A percentile compares a stretch with the other conserved stretches of the same genome.
Evolutionary conservation across 2,888 invertebrate species (phyloP).

Genomic region (Aspidiotus rigidus): DNA sequence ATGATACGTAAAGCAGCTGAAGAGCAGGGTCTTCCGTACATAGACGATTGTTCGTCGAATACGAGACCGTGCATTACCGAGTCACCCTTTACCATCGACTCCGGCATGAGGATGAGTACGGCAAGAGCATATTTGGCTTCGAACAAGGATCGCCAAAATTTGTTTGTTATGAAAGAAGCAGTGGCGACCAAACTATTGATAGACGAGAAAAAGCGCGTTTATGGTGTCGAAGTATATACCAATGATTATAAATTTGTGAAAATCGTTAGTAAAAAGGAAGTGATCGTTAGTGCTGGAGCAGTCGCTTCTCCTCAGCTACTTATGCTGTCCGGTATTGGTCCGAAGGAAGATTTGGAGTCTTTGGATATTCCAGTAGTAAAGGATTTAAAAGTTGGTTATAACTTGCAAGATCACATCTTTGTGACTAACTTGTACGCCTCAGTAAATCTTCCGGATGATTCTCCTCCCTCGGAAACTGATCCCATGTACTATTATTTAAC

Average conservation of each 20-base stretch:
- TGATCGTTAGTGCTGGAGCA: slow-evolving; percentile 12
- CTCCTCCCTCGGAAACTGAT: background rate
- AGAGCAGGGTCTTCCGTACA: slow-evolving; percentile 2
- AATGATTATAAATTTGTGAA: slow-evolving; percentile 12
- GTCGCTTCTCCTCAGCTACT: slow-evolving; percentile 15
- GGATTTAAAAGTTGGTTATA: slow-evolving; percentile 21
- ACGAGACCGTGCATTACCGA: background rate
- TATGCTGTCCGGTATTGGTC: slow-evolving; percentile 22
- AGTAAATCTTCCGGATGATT: background rate
- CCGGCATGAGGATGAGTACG: slow-evolving; percentile 11
- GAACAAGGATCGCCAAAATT: background rate
- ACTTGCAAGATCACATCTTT: slow-evolving; percentile 19
- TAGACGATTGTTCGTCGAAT: background rate
- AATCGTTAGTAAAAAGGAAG: slow-evolving; percentile 17
- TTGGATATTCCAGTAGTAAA: slow-evolving; percentile 3
- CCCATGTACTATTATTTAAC: background rate
- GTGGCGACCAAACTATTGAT: slow-evolving; percentile 18
- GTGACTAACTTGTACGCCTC: background rate
- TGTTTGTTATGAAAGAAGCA: slow-evolving; percentile 16
- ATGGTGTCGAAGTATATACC: slow-evolving; percentile 15
- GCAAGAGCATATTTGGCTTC: slow-evolving; percentile 14
- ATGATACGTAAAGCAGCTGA: background rate
- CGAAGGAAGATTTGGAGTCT: slow-evolving; percentile 2
- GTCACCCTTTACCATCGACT: background rate
- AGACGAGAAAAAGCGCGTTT: slow-evolving; percentile 7